These are phyloP conservation scores for Paramormyrops hopkinsi DNA, from an alignment of 2,797 vertebrate genomes.

Conservation along the genomic window DNA sequence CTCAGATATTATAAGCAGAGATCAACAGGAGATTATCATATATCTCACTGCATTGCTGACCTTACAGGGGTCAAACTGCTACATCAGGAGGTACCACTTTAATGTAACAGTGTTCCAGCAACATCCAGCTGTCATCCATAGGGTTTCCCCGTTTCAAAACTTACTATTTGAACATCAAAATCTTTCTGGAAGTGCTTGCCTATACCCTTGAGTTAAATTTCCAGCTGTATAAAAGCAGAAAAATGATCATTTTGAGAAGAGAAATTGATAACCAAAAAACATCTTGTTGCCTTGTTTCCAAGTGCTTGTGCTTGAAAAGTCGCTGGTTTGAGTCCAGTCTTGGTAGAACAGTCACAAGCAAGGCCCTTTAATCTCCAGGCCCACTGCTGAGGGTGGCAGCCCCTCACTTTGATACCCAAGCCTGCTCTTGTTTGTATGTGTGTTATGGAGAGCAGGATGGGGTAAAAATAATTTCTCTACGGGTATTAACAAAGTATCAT, in stretches of 20 bases:
- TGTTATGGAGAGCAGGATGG: background rate
- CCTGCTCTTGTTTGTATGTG: background rate
- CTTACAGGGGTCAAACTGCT: background rate
- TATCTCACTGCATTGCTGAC: background rate
- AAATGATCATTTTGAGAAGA: background rate
- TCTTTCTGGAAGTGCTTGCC: background rate
- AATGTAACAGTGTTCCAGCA: background rate
- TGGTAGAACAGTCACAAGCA: background rate
- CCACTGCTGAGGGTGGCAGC: background rate
- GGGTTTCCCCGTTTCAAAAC: background rate
- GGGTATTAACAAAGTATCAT: background rate
- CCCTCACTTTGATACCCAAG: background rate
- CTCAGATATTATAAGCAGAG: background rate
- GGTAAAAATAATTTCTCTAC: background rate
- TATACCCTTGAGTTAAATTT: background rate
- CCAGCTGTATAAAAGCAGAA: background rate
- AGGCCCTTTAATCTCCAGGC: background rate
- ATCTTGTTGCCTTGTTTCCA: too few species aligned
- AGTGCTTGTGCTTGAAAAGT: background rate
- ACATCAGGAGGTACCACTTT: background rate
- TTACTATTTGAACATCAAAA: background rate
- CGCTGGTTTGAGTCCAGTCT: background rate
- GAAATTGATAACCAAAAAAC: background rate
- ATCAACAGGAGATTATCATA: background rate
- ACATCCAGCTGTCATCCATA: background rate